Base-by-base conservation (phyloP, 1,140 invertebrate species). In the Latrodectus geometricus region DNA sequence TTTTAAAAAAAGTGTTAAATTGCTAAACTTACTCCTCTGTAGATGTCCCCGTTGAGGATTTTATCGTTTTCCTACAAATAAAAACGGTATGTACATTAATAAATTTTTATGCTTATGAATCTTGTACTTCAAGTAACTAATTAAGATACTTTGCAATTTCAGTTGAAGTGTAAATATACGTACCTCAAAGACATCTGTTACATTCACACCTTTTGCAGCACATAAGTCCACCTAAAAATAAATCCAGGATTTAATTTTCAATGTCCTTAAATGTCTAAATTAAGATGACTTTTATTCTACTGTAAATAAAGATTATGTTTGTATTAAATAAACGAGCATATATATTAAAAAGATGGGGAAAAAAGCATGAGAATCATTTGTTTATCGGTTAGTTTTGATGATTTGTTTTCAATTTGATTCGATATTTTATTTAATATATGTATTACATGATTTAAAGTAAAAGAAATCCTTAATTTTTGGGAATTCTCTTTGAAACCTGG, bases 31-130 rank as follows among this genome's bases (percentile, higher is more conserved):
- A 91, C 91, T 76, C 95, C 95, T 90, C 94, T 95, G 89, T 95
- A 97, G 68, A 97, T 93, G 91, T 96, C 95, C 5, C 95, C 94
- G 72, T 94, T 92, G n/a, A 95, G 92, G 0, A 91, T 89, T 11
- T 93, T 90, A 61, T 92, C 93, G 50, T 93, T 90, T 74, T 91
- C 91, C 92, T 94, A 89, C 52, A 90, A 89, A 69, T 86, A 35
- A 80, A 85, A 82, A 84, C 21, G 20, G 20, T 20, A 17, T n/a
- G 17, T 14, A 35, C 56, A 65, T 61, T 15, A 15, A n/a, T 76
- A 54, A 35, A 35, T 65, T 65, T 15, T 15, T 3, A 65, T 65
- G 2, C n/a, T 4, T 15, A 65, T n/a, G n/a, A 14, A 65, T 4
- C 12, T 65, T n/a, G 12, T 65, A 7, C 3, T 65, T 65, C 12